phyloP scores from a whole-genome alignment of 2,797 vertebrate species.

The Cryptoblepharus egeriae region DNA sequence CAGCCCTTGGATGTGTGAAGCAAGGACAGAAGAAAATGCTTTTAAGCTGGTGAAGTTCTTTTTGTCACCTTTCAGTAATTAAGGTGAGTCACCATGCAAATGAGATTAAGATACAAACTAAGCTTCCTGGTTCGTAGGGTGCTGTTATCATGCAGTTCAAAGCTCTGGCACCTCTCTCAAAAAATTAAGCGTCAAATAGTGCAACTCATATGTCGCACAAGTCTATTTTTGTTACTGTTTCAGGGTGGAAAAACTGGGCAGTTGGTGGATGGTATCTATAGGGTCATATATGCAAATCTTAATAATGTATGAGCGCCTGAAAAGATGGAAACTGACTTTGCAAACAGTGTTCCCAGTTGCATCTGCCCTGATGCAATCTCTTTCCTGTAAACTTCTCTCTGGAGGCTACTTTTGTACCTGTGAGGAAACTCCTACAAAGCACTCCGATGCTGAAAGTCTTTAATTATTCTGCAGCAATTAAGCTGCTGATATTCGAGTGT shows the following conservation, averaged over 20 bases:
- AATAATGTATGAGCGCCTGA: neutral
- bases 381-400: constrained; percentile 19
- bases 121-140: neutral
- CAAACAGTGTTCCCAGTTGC: constrained; percentile 1
- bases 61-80: neutral
- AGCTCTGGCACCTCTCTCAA: no score
- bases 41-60: neutral
- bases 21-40: neutral
- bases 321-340: neutral
- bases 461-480: neutral
- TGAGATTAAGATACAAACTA: no score
- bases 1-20: neutral
- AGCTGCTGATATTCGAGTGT: neutral
- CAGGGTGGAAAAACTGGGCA: neutral
- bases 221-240: neutral
- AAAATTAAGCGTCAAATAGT: neutral
- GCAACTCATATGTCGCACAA: no score
- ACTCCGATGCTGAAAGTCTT: neutral
- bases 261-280: neutral
- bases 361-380: constrained; percentile 14
- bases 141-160: neutral
- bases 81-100: neutral
- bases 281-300: neutral
- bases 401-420: neutral
- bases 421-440: neutral